These are phyloP conservation scores for Monopterus albus DNA, from an alignment of 2,113 vertebrate genomes.

Conservation along the genomic window DNA sequence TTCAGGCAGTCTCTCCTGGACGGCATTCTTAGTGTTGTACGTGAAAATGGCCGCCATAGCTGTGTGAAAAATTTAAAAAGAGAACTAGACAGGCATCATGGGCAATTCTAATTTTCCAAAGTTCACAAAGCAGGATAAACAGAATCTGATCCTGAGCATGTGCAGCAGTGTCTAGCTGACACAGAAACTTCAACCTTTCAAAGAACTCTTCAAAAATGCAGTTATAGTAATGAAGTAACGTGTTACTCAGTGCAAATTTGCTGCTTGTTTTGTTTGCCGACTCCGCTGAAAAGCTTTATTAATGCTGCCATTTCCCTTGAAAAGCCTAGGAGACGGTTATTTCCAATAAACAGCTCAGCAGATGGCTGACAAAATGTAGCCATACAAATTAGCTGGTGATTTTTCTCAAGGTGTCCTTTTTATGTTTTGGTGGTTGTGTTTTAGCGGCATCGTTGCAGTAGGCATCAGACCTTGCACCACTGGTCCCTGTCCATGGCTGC, in stretches of 20 bases:
- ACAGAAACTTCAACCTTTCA: too few species aligned
- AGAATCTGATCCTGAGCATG: background rate
- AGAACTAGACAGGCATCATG: too few species aligned
- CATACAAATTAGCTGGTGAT: background rate
- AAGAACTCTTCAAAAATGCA: background rate
- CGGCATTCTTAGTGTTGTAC: too few species aligned
- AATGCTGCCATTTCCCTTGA: background rate
- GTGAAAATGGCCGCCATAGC: too few species aligned
- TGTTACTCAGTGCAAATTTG: too few species aligned
- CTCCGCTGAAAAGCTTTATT: background rate
- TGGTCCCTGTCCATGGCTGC: constrained; percentile 27
- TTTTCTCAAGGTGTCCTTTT: constrained; percentile 11
- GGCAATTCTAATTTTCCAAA: too few species aligned
- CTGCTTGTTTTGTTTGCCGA: background rate
- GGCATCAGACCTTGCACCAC: background rate
- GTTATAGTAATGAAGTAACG: background rate
- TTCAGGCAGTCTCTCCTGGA: too few species aligned
- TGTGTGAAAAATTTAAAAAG: too few species aligned
- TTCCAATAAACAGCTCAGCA: background rate
- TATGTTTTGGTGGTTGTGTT: background rate
- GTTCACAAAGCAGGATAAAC: too few species aligned
- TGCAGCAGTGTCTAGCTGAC: background rate
- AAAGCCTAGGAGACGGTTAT: background rate
- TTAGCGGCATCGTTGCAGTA: background rate
- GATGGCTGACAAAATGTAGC: constrained; percentile 15